phyloP scores from a whole-genome alignment of 2,113 vertebrate species.

The Rhabdornis inornatus region DNA sequence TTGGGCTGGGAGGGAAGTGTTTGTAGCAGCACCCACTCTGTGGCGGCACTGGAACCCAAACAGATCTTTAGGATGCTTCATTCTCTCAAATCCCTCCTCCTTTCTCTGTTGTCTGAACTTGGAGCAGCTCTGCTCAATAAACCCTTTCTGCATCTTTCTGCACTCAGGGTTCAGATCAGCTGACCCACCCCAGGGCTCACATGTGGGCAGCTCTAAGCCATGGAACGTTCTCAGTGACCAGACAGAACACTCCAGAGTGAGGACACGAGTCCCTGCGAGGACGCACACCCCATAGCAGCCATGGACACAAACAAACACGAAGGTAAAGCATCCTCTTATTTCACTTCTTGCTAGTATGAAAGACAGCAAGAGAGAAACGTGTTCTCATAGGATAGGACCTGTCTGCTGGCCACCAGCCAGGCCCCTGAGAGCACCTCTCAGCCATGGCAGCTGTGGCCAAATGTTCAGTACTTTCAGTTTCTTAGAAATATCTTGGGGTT shows the following conservation, averaged over 20 bases:
- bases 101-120: not conserved
- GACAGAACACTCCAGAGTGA: slow-evolving; percentile 59
- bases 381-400: not conserved
- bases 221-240: slow-evolving; percentile 61
- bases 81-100: not conserved
- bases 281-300: slow-evolving; percentile 40
- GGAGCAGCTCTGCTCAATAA: slow-evolving; percentile 23
- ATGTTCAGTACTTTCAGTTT: not conserved
- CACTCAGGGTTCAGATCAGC: slow-evolving; percentile 65
- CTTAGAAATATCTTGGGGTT: not conserved
- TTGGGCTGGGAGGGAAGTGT: not conserved
- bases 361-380: not conserved
- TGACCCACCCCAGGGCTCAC: slow-evolving; percentile 53
- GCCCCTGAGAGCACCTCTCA: not conserved
- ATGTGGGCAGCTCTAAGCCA: slow-evolving; percentile 59
- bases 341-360: not conserved
- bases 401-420: not conserved
- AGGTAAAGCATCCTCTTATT: slow-evolving; percentile 62
- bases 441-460: not conserved
- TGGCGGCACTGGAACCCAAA: not conserved
- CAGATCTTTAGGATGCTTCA: not conserved
- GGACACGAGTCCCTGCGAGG: slow-evolving; percentile 50
- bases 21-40: not conserved
- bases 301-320: slow-evolving; percentile 75
- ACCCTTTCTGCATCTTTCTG: slow-evolving; percentile 64